Base-by-base conservation (phyloP, 2,113 vertebrate genomes). In the Monarcha castaneiventris region DNA sequence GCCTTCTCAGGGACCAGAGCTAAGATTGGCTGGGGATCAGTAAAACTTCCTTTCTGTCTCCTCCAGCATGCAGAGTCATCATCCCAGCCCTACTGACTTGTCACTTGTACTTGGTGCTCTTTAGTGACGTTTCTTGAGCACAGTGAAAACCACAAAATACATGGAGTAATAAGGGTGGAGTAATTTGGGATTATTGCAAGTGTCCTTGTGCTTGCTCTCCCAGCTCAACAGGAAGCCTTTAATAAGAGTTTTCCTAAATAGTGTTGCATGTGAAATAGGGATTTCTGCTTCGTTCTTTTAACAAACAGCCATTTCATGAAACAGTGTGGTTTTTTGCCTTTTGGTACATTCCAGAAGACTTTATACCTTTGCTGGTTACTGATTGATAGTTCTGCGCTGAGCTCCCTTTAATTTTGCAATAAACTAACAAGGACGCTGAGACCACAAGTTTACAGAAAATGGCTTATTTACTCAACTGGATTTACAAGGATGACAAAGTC, bases 381-480 rank as follows among this genome's bases (percentile, higher is more conserved):
- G 97, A 98, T 97, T 98, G 97, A 97, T 96, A 97, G 97, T 92
- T 98, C 91, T 95, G 76, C 78, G 93, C 96, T 92, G 66, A 94
- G 44, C 93, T 96, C 89, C 96, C 97, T 98, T 97, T 98, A 98
- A 98, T 98, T 98, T 98, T 98, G 97, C 97, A 98, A 98, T 98
- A 98, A 98, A 89, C 97, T 97, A 97, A 97, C 97, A 97, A 98
- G 97, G 80, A 97, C 94, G 85, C 77, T 86, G 68, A 97, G 96
- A 97, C 97, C 97, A 96, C 97, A 98, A 95, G 97, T 97, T 98
- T 97, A 97, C 96, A 97, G 93, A 97, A 97, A 96, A 95, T 92
- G 83, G 90, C 96, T 97, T 98, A 98, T 97, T 98, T 98, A 97
- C 95, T 97, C 90, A 95, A 95, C 91, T 91, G 76, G 64, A 96